A percentile compares a stretch with the other conserved stretches of the same genome.
These are phyloP conservation scores for Phrynocephalus vlangalii DNA, from an alignment of 2,797 vertebrate genomes.

Conservation along the genomic window DNA sequence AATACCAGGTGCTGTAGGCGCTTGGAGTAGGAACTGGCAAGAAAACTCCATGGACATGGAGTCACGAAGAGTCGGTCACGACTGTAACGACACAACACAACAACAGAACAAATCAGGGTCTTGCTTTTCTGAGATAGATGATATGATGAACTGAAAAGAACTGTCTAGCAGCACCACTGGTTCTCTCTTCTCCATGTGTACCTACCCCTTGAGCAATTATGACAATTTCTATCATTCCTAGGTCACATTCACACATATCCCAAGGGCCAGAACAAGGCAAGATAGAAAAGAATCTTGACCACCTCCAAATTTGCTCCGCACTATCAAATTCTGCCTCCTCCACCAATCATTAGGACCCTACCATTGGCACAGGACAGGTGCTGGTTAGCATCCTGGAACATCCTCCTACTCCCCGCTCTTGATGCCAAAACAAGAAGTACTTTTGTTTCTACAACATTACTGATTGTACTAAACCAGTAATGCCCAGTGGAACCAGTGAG, in stretches of 20 bases:
- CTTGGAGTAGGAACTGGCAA: no score
- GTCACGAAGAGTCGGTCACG: no score
- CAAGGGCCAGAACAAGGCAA: background rate
- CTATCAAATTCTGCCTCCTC: background rate
- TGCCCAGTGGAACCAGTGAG: background rate
- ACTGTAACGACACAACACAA: no score
- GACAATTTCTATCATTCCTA: background rate
- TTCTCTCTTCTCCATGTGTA: background rate
- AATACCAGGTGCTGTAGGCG: no score
- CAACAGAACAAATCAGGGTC: background rate
- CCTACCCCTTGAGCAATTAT: background rate
- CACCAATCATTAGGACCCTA: background rate
- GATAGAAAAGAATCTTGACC: background rate
- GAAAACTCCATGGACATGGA: no score
- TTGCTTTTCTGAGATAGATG: background rate
- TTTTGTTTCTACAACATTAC: background rate
- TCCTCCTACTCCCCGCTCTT: background rate
- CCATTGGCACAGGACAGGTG: background rate
- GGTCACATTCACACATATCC: background rate
- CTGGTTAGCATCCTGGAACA: background rate
- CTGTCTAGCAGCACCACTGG: background rate
- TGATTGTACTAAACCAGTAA: background rate
- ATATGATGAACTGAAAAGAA: background rate
- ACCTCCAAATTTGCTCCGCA: background rate
- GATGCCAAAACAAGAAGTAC: no score